Evolutionary conservation across 1,140 invertebrate species (phyloP).

Genomic region (Planococcus citri): DNA sequence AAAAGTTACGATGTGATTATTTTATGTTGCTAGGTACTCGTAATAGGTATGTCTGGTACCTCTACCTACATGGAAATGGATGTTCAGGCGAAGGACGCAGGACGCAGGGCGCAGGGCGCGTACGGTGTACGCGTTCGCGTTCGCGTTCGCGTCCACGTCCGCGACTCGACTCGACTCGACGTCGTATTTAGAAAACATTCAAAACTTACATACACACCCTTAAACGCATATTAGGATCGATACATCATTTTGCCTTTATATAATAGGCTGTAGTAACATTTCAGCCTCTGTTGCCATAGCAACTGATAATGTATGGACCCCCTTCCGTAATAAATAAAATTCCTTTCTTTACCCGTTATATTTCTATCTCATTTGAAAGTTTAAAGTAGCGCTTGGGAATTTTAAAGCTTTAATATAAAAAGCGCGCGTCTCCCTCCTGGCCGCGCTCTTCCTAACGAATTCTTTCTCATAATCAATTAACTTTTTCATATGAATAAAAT

Average conservation of each 20-base stretch:
- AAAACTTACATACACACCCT: background rate
- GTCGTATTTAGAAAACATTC: background rate
- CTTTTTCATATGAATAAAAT: slow-evolving; percentile 12
- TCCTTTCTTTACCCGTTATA: slow-evolving; percentile 19
- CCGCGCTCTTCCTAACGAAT: background rate
- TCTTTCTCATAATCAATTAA: slow-evolving; percentile 20
- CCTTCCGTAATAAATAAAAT: slow-evolving; percentile 20
- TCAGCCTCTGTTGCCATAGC: slow-evolving; percentile 15
- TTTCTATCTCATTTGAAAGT: slow-evolving; percentile 19
- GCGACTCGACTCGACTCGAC: too few species aligned
- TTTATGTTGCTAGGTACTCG: too few species aligned
- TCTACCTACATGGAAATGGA: too few species aligned
- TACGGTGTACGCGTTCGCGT: too few species aligned
- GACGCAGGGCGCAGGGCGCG: too few species aligned
- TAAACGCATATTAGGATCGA: slow-evolving; percentile 17
- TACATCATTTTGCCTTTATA: slow-evolving; percentile 18
- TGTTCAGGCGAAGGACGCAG: too few species aligned
- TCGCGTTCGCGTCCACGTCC: too few species aligned
- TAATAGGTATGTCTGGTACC: too few species aligned
- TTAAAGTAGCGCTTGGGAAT: slow-evolving; percentile 20
- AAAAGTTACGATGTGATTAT: too few species aligned
- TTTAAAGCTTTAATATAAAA: slow-evolving; percentile 21
- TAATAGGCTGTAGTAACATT: slow-evolving; percentile 19
- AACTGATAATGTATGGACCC: slow-evolving; percentile 16
- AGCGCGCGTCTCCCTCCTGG: too few species aligned